Evolutionary conservation across 2,113 vertebrate genomes (phyloP).

Genomic region (Neomonachus schauinslandi): DNA sequence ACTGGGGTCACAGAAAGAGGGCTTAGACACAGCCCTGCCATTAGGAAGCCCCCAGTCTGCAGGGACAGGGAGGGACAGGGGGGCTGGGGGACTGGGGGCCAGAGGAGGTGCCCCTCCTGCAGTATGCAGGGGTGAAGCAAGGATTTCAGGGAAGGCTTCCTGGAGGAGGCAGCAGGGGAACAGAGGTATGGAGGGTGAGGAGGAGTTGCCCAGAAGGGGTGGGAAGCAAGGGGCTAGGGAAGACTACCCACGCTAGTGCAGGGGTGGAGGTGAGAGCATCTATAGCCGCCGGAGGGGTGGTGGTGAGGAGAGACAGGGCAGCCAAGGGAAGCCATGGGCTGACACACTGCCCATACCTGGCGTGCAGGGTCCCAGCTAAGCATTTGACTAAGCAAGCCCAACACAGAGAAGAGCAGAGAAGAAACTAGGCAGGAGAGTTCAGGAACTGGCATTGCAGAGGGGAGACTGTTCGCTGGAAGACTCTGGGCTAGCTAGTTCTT

Average conservation of each 20-base stretch:
- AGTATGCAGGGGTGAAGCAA: not conserved
- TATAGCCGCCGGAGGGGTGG: accelerated
- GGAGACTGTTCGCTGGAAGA: not conserved
- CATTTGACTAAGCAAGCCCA: not conserved
- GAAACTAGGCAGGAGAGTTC: not conserved
- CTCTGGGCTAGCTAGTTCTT: not conserved
- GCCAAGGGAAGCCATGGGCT: no score
- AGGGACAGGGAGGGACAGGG: not conserved
- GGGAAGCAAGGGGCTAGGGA: not conserved
- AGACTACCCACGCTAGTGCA: not conserved
- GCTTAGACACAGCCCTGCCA: not conserved
- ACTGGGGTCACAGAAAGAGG: not conserved
- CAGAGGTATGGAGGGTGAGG: not conserved
- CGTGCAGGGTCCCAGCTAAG: not conserved
- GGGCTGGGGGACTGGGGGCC: not conserved
- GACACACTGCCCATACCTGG: not conserved
- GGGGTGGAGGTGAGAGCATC: not conserved
- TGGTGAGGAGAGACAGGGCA: not conserved
- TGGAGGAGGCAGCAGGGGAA: not conserved
- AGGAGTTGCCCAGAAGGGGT: not conserved
- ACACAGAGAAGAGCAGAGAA: not conserved
- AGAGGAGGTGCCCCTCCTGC: not conserved
- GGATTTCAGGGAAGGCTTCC: not conserved
- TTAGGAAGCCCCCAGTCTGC: not conserved
- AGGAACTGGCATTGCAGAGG: not conserved